phyloP scores from a whole-genome alignment of 2,113 vertebrate genomes.

The Rhineura floridana region DNA sequence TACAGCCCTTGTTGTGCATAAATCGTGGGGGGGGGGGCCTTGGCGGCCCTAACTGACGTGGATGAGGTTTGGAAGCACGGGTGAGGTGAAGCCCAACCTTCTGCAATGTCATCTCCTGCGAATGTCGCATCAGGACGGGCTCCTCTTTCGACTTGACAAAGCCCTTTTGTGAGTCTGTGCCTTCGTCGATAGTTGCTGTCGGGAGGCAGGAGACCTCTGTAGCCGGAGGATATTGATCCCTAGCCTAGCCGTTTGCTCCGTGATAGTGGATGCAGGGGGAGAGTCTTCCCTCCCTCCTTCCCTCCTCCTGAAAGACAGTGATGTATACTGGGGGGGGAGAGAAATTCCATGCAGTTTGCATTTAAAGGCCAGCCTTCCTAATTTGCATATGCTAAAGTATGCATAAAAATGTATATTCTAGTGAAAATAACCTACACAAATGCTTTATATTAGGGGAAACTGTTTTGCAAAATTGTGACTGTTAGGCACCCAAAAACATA shows the following conservation, averaged over 20 bases:
- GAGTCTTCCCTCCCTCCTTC: no score
- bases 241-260: neutral
- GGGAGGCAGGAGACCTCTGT: neutral
- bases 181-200: neutral
- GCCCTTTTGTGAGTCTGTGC: neutral
- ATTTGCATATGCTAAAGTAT: no score
- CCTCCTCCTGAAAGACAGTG: neutral
- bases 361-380: no score
- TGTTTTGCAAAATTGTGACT: no score
- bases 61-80: neutral
- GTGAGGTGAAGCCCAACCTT: neutral
- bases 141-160: neutral
- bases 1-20: slow-evolving; percentile 37
- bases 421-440: no score
- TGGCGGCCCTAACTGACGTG: neutral
- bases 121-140: neutral
- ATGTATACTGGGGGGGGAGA: neutral
- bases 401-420: no score
- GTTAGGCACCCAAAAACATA: no score
- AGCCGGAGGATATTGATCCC: neutral
- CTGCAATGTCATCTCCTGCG: neutral
- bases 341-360: neutral
- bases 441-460: no score
- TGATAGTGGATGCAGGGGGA: neutral
- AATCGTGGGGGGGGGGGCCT: slow-evolving; percentile 33